Evolutionary conservation across 53 echinoderm and acorn worm genomes (phyloP), one percentile per base, ranked within the genome.

Genomic region (Echinometra lucunter): DNA sequence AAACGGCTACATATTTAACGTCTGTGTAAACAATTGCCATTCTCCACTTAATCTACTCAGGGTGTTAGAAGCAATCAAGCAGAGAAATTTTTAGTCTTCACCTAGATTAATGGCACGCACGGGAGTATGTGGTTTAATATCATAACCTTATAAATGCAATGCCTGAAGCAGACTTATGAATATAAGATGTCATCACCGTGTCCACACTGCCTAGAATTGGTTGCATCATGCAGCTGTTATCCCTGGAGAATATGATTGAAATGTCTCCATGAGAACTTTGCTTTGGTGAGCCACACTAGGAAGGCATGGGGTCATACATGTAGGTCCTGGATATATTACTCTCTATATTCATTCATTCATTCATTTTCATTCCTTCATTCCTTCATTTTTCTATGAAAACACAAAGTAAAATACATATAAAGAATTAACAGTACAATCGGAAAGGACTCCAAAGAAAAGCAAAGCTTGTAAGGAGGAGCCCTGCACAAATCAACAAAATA

Each of bases 21-120:
- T 35, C 72, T 72, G 72, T 72, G 35, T 72, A 72, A 72, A 72
- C 72, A 72, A 72, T 72, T 28, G 72, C 28, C 4, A 34, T 35
- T 35, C 35, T 72, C 13, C 35, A 35, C 2, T 13, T 11, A 72
- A 3, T 21, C 16, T 21, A 40, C 38, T 42, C 40, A 11, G 40
- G 42, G 78, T 23, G 78, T 42, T 35, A 40, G 42, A 78, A 42
- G 21, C 78, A 78, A 78, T 78, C 78, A 78, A 42, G 42, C 78
- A 78, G 78, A 78, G 78, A 78, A 78, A 78, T 78, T 78, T 19
- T 78, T 78, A 78, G 38, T 78, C 78, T 78, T 78, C 42, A 42
- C 23, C 78, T 19, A 78, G 78, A 42, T 78, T 78, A 78, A 78
- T 78, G 78, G 19, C 40, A 78, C 78, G 42, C 18, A 0, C 4